Evolutionary conservation across 1,140 invertebrate genomes (phyloP).

Genomic region (Cydia amplana): DNA sequence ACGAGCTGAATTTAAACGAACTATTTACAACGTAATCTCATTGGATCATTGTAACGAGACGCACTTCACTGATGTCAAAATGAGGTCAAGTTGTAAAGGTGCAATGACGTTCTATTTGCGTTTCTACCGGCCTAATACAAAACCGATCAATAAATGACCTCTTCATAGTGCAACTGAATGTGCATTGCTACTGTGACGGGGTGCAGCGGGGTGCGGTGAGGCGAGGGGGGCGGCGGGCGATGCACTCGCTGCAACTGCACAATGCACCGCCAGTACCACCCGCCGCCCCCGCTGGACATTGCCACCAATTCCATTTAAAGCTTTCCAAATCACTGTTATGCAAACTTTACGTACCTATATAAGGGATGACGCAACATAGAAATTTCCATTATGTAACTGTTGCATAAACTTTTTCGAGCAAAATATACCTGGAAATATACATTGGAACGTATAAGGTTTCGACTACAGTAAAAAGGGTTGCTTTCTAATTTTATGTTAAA

Average conservation of each 20-base stretch:
- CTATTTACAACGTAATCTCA: too few relatives aligned
- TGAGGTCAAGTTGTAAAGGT: too few relatives aligned
- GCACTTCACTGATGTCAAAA: too few relatives aligned
- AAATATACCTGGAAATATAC: conserved; percentile 3
- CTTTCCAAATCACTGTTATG: conserved; percentile 48
- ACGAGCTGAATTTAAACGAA: too few relatives aligned
- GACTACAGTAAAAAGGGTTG: background rate
- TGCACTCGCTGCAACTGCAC: conserved; percentile 61
- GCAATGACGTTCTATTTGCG: too few relatives aligned
- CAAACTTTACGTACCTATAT: conserved; percentile 22
- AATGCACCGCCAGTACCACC: conserved; percentile 49
- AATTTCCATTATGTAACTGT: conserved; percentile 25
- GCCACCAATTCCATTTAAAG: conserved; percentile 59
- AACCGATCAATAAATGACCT: conserved; percentile 1
- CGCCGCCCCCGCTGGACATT: conserved; percentile 60
- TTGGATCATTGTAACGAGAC: too few relatives aligned
- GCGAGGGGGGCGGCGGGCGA: conserved; percentile 37
- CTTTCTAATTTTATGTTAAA: background rate
- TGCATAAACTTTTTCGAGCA: background rate
- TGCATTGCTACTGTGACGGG: background rate
- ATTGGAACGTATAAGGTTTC: background rate
- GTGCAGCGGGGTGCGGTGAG: conserved; percentile 35
- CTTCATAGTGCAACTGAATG: background rate
- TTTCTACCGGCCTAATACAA: background rate
- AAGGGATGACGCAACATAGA: background rate